These are phyloP conservation scores for Rhinolophus ferrumequinum DNA, from an alignment of 2,113 vertebrate genomes.

Conservation along the genomic window DNA sequence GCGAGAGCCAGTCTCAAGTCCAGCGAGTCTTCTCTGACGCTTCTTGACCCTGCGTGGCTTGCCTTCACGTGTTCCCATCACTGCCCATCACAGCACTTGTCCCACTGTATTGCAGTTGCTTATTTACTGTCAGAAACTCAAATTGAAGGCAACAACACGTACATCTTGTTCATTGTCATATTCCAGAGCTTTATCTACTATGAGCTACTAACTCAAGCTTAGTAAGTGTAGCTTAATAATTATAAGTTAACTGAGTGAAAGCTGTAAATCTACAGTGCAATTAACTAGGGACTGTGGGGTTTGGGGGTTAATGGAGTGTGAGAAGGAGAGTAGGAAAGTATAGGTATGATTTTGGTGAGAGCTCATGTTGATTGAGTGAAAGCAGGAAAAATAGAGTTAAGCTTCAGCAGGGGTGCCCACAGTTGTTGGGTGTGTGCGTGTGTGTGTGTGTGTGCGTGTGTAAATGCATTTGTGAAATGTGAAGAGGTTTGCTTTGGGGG, in stretches of 20 bases:
- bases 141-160: not conserved
- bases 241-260: not conserved
- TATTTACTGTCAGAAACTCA: not conserved
- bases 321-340: not conserved
- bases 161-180: not conserved
- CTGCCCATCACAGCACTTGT: not conserved
- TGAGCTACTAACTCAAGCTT: not conserved
- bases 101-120: not conserved
- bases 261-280: not conserved
- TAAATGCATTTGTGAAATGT: not conserved
- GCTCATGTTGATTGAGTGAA: not conserved
- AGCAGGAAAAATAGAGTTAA: not conserved
- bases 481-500: not conserved
- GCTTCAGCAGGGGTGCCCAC: not conserved
- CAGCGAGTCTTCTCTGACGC: not conserved
- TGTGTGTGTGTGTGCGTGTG: not conserved
- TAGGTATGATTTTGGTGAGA: not conserved
- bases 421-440: not conserved
- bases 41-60: not conserved
- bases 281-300: not conserved
- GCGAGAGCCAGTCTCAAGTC: not conserved
- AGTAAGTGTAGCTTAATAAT: not conserved
- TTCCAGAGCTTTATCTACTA: not conserved
- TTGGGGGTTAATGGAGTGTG: not conserved
- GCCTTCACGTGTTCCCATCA: fast-evolving